phyloP scores from a whole-genome alignment of 2,113 vertebrate species.

The Oxyura jamaicensis region DNA sequence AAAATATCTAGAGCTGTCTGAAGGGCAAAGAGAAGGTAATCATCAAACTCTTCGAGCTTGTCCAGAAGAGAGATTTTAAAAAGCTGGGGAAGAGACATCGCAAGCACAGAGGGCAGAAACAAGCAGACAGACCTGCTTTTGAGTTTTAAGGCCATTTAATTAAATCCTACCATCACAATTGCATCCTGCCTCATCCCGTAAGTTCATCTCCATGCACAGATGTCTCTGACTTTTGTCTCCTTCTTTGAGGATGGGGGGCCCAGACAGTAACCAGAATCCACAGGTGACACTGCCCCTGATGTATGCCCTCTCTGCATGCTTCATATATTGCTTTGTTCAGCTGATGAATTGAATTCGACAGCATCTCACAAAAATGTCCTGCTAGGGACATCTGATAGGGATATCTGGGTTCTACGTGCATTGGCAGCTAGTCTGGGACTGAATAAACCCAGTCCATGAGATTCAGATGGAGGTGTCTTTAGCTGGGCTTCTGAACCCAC shows the following conservation, averaged over 20 bases:
- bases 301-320: neutral
- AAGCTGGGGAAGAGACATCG: neutral
- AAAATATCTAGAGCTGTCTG: constrained; percentile 1
- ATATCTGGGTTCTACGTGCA: neutral
- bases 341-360: neutral
- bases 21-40: neutral
- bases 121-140: neutral
- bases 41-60: neutral
- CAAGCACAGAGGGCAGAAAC: neutral
- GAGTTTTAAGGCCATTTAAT: neutral
- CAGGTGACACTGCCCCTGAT: neutral
- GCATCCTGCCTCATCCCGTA: neutral
- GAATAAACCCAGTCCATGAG: neutral
- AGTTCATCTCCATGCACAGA: neutral
- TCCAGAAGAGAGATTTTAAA: neutral
- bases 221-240: neutral
- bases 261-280: neutral
- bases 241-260: neutral
- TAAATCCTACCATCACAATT: neutral
- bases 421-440: neutral
- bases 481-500: neutral
- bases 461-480: neutral
- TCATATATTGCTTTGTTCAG: neutral
- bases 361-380: neutral
- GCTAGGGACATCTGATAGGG: neutral